Base-by-base conservation (phyloP, 2,888 invertebrate species). In the Biston betularia region DNA sequence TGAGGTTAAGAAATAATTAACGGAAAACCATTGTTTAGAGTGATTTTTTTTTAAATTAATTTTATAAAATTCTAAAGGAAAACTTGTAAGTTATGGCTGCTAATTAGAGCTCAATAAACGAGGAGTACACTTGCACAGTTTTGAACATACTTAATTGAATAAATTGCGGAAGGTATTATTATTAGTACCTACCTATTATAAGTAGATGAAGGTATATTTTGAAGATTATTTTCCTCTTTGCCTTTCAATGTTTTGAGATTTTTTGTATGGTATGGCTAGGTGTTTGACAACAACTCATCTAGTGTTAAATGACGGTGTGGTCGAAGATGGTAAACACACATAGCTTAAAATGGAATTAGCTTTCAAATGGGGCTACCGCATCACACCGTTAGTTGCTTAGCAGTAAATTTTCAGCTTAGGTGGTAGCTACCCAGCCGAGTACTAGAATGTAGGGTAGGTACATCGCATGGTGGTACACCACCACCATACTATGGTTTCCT, bases 1-100 rank as follows among this genome's bases (percentile, higher is more conserved):
- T 34, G 64, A 58, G 66, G 70, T 55, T 59, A 65, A 56, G 14
- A 48, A 56, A 65, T 68, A 56, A 60, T 60, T 45, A 24, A 54
- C 5, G 40, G 14, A 42, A 53, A 65, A 40, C 40, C 50, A 61
- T 46, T 56, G 44, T 60, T 60, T 24, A 35, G 44, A 38, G 38
- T 34, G 12, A 11, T 10, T 3, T 24, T 65, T 49, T n/a, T 15
- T 48, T n/a, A n/a, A n/a, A n/a, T n/a, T n/a, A n/a, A n/a, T n/a
- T 65, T 49, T 14, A 35, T 44, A 12, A 55, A 24, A 49, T 65
- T 44, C 54, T 8, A 11, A 42, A 42, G 44, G 50, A 14, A 59
- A 65, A 49, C 58, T 59, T 54, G 34, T 42, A 40, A n/a, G 15
- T 59, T 54, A 65, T 59, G 12, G 54, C 48, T 54, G 52, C 53